Evolutionary conservation across 23 tunicate genomes (phyloP).

Genomic region (Diplosoma virens): DNA sequence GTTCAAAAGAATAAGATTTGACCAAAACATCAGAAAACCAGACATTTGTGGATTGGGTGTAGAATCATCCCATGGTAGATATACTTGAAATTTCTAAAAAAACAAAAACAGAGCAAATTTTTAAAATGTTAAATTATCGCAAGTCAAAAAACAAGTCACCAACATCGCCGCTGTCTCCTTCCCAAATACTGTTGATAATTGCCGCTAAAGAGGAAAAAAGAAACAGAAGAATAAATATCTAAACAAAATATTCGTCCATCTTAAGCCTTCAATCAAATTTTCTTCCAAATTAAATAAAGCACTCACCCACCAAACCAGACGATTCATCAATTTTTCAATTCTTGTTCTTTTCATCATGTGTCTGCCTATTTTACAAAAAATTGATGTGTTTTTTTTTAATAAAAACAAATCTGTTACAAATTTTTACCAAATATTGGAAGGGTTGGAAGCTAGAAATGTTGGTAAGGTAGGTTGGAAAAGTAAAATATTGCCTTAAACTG

Average conservation of each 20-base stretch:
- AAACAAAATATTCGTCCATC: constrained; percentile 1
- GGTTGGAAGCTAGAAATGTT: no score
- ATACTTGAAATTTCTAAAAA: constrained; percentile 62
- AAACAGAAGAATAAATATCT: constrained; percentile 74
- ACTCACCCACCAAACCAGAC: constrained; percentile 91
- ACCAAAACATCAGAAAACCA: constrained; percentile 95
- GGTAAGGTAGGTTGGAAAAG: no score
- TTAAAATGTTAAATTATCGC: no score
- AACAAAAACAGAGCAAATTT: neutral
- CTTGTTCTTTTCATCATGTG: constrained; percentile 82
- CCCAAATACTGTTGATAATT: constrained; percentile 83
- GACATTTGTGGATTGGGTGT: constrained; percentile 66
- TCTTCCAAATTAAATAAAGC: neutral
- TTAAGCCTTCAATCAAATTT: neutral
- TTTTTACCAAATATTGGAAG: no score
- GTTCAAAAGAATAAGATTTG: constrained; percentile 90
- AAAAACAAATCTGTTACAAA: no score
- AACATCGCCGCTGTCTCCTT: constrained; percentile 58
- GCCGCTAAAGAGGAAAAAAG: constrained; percentile 55
- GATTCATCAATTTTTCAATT: constrained; percentile 88
- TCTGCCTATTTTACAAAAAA: no score
- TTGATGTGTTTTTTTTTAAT: no score
- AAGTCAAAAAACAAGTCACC: no score
- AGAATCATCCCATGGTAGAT: constrained; percentile 71
- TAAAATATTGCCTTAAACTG: no score